These are phyloP conservation scores for Chaitophorus viminalis DNA, from an alignment of 2,888 invertebrate genomes.

Conservation along the genomic window DNA sequence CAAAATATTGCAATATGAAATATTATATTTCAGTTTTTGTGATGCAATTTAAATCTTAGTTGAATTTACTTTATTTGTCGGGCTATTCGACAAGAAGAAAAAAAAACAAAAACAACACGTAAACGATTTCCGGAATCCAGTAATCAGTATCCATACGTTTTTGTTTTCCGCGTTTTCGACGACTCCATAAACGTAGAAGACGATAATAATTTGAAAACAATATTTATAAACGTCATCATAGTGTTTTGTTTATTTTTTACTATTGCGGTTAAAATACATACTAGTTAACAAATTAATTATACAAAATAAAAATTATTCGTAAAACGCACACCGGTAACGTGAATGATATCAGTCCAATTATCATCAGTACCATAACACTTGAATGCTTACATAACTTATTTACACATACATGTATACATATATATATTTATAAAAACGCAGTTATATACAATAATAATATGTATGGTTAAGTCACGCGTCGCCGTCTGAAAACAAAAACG, in stretches of 20 bases:
- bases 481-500: slow-evolving; percentile 24
- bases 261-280: slow-evolving; percentile 27
- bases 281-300: slow-evolving; percentile 39
- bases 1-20: background rate
- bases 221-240: slow-evolving; percentile 11
- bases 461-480: background rate
- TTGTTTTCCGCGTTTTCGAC: background rate
- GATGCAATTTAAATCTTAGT: background rate
- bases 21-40: background rate
- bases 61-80: background rate
- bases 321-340: slow-evolving; percentile 30
- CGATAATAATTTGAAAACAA: slow-evolving; percentile 6
- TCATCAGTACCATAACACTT: slow-evolving; percentile 47
- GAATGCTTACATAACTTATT: slow-evolving; percentile 43
- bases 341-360: slow-evolving; percentile 43
- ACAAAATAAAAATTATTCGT: slow-evolving; percentile 25
- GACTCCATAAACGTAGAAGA: background rate
- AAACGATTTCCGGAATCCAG: background rate
- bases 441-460: background rate
- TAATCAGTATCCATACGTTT: background rate
- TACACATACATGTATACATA: background rate
- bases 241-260: slow-evolving; percentile 15
- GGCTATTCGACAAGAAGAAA: background rate
- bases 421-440: background rate
- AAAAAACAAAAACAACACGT: background rate